A percentile compares a stretch with the other conserved stretches of the same genome.
phyloP scores from a whole-genome alignment of 1,140 invertebrate species.

The Aphelinus certus region DNA sequence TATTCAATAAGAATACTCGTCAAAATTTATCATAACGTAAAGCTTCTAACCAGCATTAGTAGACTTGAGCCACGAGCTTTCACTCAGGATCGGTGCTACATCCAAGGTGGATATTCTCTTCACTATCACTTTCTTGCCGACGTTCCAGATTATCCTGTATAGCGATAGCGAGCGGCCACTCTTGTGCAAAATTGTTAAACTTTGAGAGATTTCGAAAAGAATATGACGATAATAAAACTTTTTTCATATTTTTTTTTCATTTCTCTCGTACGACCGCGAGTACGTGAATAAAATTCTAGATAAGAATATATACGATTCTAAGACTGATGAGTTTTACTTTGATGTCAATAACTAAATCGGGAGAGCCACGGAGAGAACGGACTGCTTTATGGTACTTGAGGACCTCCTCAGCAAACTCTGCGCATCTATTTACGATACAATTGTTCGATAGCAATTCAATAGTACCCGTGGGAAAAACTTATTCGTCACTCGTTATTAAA shows the following conservation, averaged over 20 bases:
- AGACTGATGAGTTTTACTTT: slow-evolving; percentile 63
- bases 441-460: neutral
- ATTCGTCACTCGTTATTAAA: slow-evolving; percentile 5
- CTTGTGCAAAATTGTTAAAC: slow-evolving; percentile 67
- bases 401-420: slow-evolving; percentile 64
- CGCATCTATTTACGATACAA: slow-evolving; percentile 2
- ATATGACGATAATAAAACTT: neutral
- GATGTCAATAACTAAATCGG: slow-evolving; percentile 69
- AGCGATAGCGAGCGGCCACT: slow-evolving; percentile 73
- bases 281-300: too few relatives aligned
- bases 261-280: too few relatives aligned
- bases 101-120: slow-evolving; percentile 70
- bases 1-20: too few relatives aligned
- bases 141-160: slow-evolving; percentile 67
- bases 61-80: slow-evolving; percentile 45
- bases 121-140: slow-evolving; percentile 67
- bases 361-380: slow-evolving; percentile 70
- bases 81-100: slow-evolving; percentile 66
- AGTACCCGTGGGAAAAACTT: neutral
- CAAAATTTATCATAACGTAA: neutral
- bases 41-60: slow-evolving; percentile 54
- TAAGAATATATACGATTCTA: too few relatives aligned
- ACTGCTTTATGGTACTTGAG: slow-evolving; percentile 74
- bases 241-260: too few relatives aligned
- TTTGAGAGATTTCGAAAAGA: slow-evolving; percentile 43